Evolutionary conservation across 2,113 vertebrate species (phyloP), one percentile per base, ranked within the genome.

Genomic region (Anolis sagrei): DNA sequence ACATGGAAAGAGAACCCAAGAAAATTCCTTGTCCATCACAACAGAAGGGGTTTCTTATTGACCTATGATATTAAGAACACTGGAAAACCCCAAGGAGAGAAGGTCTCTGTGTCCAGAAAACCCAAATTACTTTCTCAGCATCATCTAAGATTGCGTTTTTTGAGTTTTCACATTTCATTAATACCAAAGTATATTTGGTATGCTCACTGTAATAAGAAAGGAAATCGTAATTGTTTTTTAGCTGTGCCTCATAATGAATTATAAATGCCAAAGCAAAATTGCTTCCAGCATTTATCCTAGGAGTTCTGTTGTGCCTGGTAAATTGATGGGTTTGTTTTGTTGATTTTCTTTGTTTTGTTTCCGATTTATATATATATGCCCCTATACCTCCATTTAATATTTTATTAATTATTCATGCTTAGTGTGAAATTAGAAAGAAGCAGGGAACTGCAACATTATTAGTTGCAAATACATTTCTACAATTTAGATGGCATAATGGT

Each of bases 191-290:
- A 76, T 48, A 64, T 87, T 78, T 62, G 83, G 73, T 87, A 36
- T 78, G 88, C 84, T 82, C 83, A 70, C 77, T 76, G 78, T 91
- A 93, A 72, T 91, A 89, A 86, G 86, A 81, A 89, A 85, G 89
- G 82, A 79, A 78, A 87, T 85, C 86, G 92, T 88, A 86, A 90
- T 84, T 86, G 73, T 85, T 89, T 58, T 58, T 90, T 88, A 91
- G 86, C 84, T 89, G 34, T 87, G 76, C 82, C 79, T 73, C 25
- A 3, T 84, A 91, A 89, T 91, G 83, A 48, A 87, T 78, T 89
- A 87, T 88, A 91, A 89, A 68, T 76, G 82, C 87, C 90, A 78
- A 78, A 58, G 7, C 32, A 78, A 77, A 49, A 49, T 83, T 88
- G 82, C 75, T 90, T 29, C 84, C 48, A 2, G 61, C 36, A 64